phyloP scores from a whole-genome alignment of 2,797 vertebrate species.

The Sternarchorhynchus goeldii region DNA sequence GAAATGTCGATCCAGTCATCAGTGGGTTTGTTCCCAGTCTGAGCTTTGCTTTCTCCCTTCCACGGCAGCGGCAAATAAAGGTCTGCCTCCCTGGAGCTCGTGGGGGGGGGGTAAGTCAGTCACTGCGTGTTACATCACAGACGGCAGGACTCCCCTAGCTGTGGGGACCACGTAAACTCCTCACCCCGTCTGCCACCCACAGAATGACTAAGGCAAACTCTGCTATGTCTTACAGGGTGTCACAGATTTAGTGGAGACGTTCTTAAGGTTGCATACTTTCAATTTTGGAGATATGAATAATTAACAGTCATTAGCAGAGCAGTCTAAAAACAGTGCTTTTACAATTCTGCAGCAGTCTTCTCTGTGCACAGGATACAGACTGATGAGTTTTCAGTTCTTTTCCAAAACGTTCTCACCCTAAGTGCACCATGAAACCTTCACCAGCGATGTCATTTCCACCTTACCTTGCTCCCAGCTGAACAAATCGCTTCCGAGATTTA shows the following conservation, averaged over 20 bases:
- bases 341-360: conserved; percentile 1
- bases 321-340: too few species aligned
- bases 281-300: conserved; percentile 45
- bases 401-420: conserved; percentile 21
- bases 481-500: conserved; percentile 47
- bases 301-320: conserved; percentile 37
- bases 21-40: conserved; percentile 60
- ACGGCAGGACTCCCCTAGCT: conserved; percentile 66
- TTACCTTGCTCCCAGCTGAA: conserved; percentile 36
- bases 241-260: conserved; percentile 36
- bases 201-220: conserved; percentile 39
- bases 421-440: conserved; percentile 18
- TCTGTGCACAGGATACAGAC: not conserved
- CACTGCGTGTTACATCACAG: conserved; percentile 76
- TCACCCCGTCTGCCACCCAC: conserved; percentile 14
- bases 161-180: conserved; percentile 25
- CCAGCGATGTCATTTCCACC: conserved; percentile 28
- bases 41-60: conserved; percentile 65
- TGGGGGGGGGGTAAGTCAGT: conserved; percentile 71
- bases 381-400: not conserved
- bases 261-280: conserved; percentile 33
- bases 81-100: conserved; percentile 64
- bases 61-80: conserved; percentile 66
- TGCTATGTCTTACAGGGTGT: conserved; percentile 24
- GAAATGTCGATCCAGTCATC: conserved; percentile 74